A percentile compares a stretch with the other conserved stretches of the same genome.
Evolutionary conservation across 2,888 invertebrate genomes (phyloP).

Genomic region (Pseudococcus longispinus): DNA sequence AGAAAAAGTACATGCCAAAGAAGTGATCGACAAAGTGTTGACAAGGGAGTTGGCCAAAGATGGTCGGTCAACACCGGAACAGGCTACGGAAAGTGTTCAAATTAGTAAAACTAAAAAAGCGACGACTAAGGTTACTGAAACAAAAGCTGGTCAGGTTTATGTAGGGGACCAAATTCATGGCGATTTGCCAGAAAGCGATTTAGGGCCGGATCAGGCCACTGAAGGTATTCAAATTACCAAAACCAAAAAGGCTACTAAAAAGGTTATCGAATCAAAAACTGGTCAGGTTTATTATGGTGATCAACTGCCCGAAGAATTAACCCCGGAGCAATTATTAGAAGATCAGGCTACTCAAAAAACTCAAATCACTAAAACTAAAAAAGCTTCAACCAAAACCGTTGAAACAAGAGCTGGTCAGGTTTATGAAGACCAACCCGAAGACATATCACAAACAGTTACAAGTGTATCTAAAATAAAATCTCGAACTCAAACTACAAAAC

Average conservation of each 20-base stretch:
- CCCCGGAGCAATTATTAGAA: neutral
- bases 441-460: neutral
- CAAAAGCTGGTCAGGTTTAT: neutral
- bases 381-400: neutral
- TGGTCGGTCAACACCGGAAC: neutral
- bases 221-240: neutral
- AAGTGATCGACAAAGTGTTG: conserved; percentile 57
- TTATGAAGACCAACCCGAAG: conserved; percentile 4
- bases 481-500: neutral
- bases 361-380: neutral
- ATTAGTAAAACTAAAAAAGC: neutral
- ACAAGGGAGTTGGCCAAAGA: conserved; percentile 51
- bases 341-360: neutral
- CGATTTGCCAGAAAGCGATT: neutral
- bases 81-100: neutral
- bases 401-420: neutral
- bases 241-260: neutral
- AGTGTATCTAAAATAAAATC: neutral
- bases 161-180: neutral
- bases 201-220: neutral
- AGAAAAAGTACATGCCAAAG: conserved; percentile 57
- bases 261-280: neutral
- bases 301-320: neutral
- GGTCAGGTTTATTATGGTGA: neutral
- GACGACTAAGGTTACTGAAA: neutral